A percentile compares a stretch with the other conserved stretches of the same genome.
Evolutionary conservation across 1,140 invertebrate species (phyloP).

Genomic region (Megalonaias nervosa): DNA sequence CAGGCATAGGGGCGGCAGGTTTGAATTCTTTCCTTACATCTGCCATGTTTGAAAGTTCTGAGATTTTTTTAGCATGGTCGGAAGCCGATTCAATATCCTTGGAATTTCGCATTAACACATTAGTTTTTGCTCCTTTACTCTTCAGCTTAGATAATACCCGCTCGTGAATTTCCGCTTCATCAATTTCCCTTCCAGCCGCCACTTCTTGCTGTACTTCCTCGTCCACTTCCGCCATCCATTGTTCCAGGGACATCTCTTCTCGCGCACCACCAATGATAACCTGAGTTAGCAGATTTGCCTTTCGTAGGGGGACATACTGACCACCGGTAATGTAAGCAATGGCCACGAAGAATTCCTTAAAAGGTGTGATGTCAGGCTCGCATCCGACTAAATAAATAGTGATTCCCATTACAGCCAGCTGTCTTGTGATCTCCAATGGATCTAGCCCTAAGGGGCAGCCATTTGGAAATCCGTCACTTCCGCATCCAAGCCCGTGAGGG

Average conservation of each 20-base stretch:
- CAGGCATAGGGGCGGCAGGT: not conserved
- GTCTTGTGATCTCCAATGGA: slow-evolving; percentile 40
- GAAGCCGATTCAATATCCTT: not conserved
- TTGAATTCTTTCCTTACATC: not conserved
- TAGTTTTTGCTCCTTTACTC: not conserved
- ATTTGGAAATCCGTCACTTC: slow-evolving; percentile 43
- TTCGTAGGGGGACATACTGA: slow-evolving; percentile 43
- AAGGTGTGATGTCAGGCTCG: slow-evolving; percentile 50
- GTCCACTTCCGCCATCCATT: slow-evolving; percentile 60
- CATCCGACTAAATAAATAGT: slow-evolving; percentile 55
- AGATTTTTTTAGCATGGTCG: not conserved
- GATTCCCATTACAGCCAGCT: slow-evolving; percentile 52
- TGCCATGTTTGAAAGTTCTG: not conserved
- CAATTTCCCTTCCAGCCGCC: slow-evolving; percentile 25
- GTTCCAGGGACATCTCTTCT: slow-evolving; percentile 60
- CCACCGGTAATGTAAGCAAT: slow-evolving; percentile 57
- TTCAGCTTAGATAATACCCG: slow-evolving; percentile 7
- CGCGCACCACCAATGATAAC: slow-evolving; percentile 62
- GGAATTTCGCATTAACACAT: not conserved
- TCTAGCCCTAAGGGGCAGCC: slow-evolving; percentile 55
- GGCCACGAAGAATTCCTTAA: slow-evolving; percentile 55
- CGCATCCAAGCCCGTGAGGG: slow-evolving; percentile 53
- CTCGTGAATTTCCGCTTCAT: slow-evolving; percentile 34
- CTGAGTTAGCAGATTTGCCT: slow-evolving; percentile 47
- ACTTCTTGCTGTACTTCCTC: slow-evolving; percentile 47